Conservation (phyloP, 1,140 invertebrate species). For the Drosophila nasuta region DNA sequence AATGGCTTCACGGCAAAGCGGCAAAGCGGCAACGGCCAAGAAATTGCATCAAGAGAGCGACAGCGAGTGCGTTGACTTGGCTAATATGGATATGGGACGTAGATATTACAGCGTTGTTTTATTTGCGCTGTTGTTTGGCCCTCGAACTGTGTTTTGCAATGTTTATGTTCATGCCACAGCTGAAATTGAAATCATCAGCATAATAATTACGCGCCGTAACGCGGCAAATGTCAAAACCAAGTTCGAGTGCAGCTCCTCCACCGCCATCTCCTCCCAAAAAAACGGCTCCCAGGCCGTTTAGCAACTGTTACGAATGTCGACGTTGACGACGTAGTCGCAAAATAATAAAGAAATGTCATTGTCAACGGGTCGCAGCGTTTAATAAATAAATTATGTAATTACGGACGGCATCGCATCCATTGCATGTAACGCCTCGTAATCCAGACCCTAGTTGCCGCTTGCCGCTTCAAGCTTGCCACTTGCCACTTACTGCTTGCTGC, state of each 20-base stretch:
- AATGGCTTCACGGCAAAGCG: constrained; percentile 29
- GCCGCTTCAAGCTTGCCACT: neutral
- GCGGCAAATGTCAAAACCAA: constrained; percentile 47
- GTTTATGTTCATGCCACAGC: constrained; percentile 33
- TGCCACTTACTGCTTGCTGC: neutral
- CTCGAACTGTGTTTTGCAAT: constrained; percentile 31
- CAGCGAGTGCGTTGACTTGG: constrained; percentile 41
- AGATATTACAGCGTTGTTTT: too few species aligned
- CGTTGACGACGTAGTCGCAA: neutral
- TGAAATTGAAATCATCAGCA: constrained; percentile 36
- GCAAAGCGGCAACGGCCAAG: neutral
- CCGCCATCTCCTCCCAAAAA: too few species aligned
- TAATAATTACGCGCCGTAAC: constrained; percentile 37
- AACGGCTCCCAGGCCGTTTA: constrained; percentile 20
- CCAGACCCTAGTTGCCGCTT: neutral
- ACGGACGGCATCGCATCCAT: neutral
- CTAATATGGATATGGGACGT: constrained; percentile 9
- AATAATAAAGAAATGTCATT: constrained; percentile 49
- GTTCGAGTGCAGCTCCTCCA: constrained; percentile 13
- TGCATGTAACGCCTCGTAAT: constrained; percentile 44
- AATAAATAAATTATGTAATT: constrained; percentile 52
- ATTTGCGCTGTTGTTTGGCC: neutral
- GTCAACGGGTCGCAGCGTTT: constrained; percentile 54
- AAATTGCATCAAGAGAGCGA: too few species aligned
- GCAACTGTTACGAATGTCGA: constrained; percentile 45